phyloP scores from a whole-genome alignment of 92 coral and sea anemone species.

The Zoanthus gigantus region DNA sequence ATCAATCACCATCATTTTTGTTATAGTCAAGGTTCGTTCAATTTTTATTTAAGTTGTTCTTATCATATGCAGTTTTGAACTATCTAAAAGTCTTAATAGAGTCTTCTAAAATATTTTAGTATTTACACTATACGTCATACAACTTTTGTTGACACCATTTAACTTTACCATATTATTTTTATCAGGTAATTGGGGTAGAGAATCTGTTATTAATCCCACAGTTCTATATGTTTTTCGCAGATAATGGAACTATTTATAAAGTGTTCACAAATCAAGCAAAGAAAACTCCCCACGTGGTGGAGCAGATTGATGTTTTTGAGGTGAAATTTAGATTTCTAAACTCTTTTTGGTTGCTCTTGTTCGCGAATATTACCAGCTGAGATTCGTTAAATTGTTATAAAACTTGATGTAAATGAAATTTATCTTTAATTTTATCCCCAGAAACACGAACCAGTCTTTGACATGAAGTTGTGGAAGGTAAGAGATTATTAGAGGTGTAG shows the following conservation, averaged over 20 bases:
- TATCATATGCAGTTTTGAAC: too few species aligned
- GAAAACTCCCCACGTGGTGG: slow-evolving; percentile 62
- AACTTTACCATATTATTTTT: too few species aligned
- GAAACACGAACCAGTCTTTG: slow-evolving; percentile 62
- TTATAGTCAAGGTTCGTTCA: too few species aligned
- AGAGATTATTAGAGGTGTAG: not conserved
- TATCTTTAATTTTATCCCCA: slow-evolving; percentile 9
- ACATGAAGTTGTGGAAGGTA: slow-evolving; percentile 75
- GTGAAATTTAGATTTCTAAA: slow-evolving; percentile 31
- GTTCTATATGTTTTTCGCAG: slow-evolving; percentile 32
- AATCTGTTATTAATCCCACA: too few species aligned
- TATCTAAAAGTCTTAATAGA: too few species aligned
- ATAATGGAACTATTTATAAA: slow-evolving; percentile 83
- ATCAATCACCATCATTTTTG: not conserved
- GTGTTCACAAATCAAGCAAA: slow-evolving; percentile 59
- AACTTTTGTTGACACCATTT: too few species aligned
- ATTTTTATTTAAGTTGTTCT: not conserved
- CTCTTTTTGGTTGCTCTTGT: not conserved
- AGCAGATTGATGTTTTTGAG: slow-evolving; percentile 72
- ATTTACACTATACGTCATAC: too few species aligned
- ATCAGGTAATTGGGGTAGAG: too few species aligned
- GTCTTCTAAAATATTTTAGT: too few species aligned
- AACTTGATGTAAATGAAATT: not conserved
- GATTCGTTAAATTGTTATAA: not conserved
- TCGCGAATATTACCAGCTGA: too few species aligned